Evolutionary conservation across 2,113 vertebrate genomes (phyloP).

Genomic region (Amphiprion ocellaris): DNA sequence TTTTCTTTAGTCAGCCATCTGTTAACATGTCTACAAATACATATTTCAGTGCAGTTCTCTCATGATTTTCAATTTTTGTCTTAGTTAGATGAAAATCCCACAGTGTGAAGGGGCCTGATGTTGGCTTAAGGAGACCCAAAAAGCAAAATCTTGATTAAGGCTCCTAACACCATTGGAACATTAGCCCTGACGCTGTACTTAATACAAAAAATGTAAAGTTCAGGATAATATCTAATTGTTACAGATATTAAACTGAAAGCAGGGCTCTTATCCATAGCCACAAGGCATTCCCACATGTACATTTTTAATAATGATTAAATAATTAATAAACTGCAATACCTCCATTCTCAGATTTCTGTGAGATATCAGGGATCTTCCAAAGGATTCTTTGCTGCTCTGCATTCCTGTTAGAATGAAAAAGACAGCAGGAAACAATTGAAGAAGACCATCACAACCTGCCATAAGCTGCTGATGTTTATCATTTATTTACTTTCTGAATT

Average conservation of each 20-base stretch:
- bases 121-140: neutral
- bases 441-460: neutral
- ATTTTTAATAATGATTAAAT: neutral
- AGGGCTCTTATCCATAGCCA: neutral
- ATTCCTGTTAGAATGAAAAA: slow-evolving; percentile 86
- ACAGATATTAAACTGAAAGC: too few species aligned
- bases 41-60: too few species aligned
- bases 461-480: neutral
- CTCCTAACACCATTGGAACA: neutral
- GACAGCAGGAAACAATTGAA: neutral
- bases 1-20: too few species aligned
- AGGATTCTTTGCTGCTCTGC: slow-evolving; percentile 95
- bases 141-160: neutral
- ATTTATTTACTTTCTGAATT: neutral
- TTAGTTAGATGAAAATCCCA: neutral
- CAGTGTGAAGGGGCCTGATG: neutral
- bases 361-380: slow-evolving; percentile 99
- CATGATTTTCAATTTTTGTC: too few species aligned
- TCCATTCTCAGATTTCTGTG: slow-evolving; percentile 98
- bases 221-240: neutral
- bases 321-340: slow-evolving; percentile 80
- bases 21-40: too few species aligned
- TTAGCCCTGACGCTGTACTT: neutral
- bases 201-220: neutral
- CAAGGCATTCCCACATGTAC: neutral